Conservation (phyloP, 1,140 invertebrate species). For the Arctopsyche grandis region DNA sequence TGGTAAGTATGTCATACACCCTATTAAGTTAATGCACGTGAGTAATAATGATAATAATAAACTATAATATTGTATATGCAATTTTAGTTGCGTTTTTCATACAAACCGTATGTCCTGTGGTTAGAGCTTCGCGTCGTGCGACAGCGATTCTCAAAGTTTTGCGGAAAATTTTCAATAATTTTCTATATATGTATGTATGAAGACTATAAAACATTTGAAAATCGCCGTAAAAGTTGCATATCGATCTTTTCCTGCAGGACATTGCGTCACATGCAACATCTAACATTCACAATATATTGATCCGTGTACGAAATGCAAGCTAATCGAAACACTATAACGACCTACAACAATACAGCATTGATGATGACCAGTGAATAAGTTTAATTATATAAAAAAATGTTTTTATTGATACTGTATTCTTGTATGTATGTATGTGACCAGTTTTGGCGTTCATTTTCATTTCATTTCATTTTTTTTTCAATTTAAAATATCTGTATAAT, state of each 20-base stretch:
- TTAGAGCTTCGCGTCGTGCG: background rate
- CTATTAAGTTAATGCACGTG: conserved; percentile 2
- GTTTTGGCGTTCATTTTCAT: background rate
- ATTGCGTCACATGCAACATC: conserved; percentile 44
- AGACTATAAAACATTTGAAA: conserved; percentile 10
- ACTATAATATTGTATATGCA: too few relatives aligned
- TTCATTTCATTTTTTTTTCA: too few relatives aligned
- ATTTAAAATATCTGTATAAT: too few relatives aligned
- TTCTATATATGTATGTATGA: too few relatives aligned
- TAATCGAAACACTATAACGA: too few relatives aligned
- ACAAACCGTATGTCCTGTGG: conserved; percentile 22
- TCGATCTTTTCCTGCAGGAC: conserved; percentile 39
- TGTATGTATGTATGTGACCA: background rate
- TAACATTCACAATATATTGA: conserved; percentile 40
- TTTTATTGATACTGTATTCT: background rate
- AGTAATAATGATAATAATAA: background rate
- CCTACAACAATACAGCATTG: background rate
- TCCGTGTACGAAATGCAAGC: conserved; percentile 8
- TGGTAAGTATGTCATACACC: conserved; percentile 21
- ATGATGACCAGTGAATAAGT: background rate
- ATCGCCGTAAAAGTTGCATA: conserved; percentile 36
- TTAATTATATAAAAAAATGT: background rate
- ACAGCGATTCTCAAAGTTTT: conserved; percentile 17
- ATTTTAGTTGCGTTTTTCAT: background rate
- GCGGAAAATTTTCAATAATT: background rate